Evolutionary conservation across 2,888 invertebrate species (phyloP).

Genomic region (Lasiommata megera): DNA sequence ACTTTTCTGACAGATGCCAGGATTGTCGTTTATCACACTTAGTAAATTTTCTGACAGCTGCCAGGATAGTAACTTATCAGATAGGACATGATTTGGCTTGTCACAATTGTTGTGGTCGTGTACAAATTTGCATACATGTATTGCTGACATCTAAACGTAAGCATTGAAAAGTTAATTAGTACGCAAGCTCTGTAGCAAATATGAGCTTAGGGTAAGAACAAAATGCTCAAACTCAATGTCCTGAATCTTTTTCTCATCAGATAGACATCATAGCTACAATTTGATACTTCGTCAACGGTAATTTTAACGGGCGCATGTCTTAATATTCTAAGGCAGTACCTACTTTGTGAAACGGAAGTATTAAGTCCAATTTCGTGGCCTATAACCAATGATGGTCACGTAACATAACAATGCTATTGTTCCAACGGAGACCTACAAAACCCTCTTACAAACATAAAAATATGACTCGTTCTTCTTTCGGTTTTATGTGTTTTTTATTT

Average conservation of each 20-base stretch:
- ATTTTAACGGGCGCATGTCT: constrained; percentile 53
- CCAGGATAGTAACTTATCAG: too few relatives aligned
- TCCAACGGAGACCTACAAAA: constrained; percentile 12
- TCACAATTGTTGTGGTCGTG: too few relatives aligned
- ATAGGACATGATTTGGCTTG: too few relatives aligned
- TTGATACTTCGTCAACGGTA: constrained; percentile 45
- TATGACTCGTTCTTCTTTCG: too few relatives aligned
- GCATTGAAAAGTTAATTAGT: too few relatives aligned
- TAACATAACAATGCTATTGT: constrained; percentile 35
- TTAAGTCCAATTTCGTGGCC: constrained; percentile 52
- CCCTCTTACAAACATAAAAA: neutral
- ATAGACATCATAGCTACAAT: constrained; percentile 22
- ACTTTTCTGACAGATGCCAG: too few relatives aligned
- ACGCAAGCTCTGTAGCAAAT: too few relatives aligned
- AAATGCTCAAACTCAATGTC: neutral
- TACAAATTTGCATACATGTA: too few relatives aligned
- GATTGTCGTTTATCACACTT: too few relatives aligned
- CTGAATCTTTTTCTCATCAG: neutral
- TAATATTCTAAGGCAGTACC: constrained; percentile 51
- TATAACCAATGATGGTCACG: constrained; percentile 15
- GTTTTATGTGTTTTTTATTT: too few relatives aligned
- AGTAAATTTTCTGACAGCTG: too few relatives aligned
- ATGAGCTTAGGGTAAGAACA: neutral
- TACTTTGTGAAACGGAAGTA: constrained; percentile 51
- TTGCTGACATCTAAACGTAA: too few relatives aligned